Conservation (phyloP, 2,797 vertebrate genomes). For the Acipenser oxyrinchus region DNA sequence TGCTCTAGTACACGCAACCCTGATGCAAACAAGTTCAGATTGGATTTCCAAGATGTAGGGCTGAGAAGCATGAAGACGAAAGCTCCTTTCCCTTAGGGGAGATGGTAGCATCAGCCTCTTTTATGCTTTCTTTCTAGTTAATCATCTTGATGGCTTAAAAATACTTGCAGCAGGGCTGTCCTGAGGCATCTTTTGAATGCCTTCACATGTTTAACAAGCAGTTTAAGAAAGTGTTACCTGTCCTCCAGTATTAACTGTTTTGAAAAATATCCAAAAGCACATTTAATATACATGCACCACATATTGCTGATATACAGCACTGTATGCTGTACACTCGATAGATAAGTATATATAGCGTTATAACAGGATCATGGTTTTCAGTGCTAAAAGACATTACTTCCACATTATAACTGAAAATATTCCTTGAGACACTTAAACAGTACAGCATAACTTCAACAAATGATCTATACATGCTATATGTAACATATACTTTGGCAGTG, state of each 20-base stretch:
- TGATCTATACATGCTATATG: too few relatives aligned
- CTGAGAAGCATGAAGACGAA: constrained; percentile 3
- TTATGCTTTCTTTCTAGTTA: not conserved
- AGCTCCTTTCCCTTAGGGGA: not conserved
- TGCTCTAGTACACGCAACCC: not conserved
- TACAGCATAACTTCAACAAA: too few relatives aligned
- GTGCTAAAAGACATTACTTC: too few relatives aligned
- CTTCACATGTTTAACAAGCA: not conserved
- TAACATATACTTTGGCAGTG: too few relatives aligned
- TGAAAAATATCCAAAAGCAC: not conserved
- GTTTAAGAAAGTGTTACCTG: constrained; percentile 3
- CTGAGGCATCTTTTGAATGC: not conserved
- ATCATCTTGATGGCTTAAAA: constrained; percentile 8
- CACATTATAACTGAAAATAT: too few relatives aligned
- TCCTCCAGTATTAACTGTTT: not conserved
- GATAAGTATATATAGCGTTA: not conserved
- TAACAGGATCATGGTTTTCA: too few relatives aligned
- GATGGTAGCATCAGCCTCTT: not conserved
- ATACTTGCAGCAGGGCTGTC: not conserved
- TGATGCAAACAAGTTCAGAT: constrained; percentile 4
- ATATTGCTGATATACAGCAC: not conserved
- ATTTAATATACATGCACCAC: not conserved
- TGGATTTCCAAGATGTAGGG: not conserved
- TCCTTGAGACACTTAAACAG: too few relatives aligned
- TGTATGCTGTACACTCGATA: not conserved